Evolutionary conservation across 2,113 vertebrate species (phyloP).

Genomic region (Oophaga pumilio): DNA sequence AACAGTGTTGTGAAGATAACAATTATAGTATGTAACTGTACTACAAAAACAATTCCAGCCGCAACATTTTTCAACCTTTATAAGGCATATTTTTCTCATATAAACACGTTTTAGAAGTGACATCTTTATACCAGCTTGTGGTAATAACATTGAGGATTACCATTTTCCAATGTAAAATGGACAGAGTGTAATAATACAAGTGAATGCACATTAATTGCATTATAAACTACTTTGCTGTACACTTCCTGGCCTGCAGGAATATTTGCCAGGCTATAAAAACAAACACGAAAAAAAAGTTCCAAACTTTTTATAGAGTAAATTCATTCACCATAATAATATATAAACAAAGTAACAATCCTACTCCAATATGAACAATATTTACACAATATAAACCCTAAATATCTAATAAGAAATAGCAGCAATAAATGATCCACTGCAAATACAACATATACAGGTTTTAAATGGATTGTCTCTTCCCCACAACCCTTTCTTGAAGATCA

Average conservation of each 20-base stretch:
- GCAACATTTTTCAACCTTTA: conserved; percentile 8
- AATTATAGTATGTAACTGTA: neutral
- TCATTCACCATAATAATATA: conserved; percentile 39
- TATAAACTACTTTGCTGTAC: conserved; percentile 48
- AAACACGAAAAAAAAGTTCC: neutral
- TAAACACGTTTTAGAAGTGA: conserved; percentile 6
- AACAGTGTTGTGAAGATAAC: conserved; percentile 4
- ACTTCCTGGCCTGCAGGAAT: conserved; percentile 58
- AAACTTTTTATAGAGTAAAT: conserved; percentile 18
- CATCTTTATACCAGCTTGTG: conserved; percentile 35
- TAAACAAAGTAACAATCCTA: conserved; percentile 34
- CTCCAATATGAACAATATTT: conserved; percentile 50
- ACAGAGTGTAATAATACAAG: conserved; percentile 13
- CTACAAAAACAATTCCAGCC: conserved; percentile 19
- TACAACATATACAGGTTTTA: neutral
- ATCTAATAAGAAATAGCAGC: conserved; percentile 51
- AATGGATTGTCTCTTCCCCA: neutral
- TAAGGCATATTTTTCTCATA: neutral
- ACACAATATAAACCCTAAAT: conserved; percentile 37
- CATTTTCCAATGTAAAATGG: conserved; percentile 15
- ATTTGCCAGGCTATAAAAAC: conserved; percentile 52
- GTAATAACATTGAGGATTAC: conserved; percentile 18
- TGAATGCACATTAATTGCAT: conserved; percentile 44
- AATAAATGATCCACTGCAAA: conserved; percentile 31
- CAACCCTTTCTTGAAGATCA: neutral